These are phyloP conservation scores for Kryphioiulus occultus DNA, from an alignment of 2,888 invertebrate species.

Conservation along the genomic window DNA sequence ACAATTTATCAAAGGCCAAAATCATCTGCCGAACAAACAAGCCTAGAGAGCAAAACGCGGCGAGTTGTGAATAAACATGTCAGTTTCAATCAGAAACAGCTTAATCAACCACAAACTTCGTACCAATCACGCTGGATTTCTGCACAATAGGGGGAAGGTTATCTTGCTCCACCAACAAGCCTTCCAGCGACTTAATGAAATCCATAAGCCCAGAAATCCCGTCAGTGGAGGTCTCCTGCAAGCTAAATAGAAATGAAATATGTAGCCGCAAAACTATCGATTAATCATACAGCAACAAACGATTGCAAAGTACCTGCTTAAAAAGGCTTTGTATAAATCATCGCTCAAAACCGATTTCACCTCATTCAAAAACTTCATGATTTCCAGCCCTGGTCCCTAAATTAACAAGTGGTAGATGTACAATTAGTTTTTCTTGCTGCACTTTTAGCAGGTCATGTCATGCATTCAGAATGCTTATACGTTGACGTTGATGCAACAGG, in stretches of 20 bases:
- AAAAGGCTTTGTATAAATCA: background rate
- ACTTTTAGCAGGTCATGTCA: background rate
- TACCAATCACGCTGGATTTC: conserved; percentile 74
- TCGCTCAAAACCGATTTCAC: background rate
- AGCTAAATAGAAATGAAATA: conserved; percentile 55
- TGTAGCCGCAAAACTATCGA: background rate
- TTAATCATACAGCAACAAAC: background rate
- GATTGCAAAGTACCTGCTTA: background rate
- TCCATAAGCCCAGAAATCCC: conserved; percentile 69
- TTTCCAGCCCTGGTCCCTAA: conserved; percentile 40
- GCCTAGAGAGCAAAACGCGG: conserved; percentile 67
- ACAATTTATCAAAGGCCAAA: conserved; percentile 80
- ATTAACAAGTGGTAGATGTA: background rate
- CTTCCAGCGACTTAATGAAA: conserved; percentile 72
- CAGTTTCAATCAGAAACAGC: too few relatives aligned
- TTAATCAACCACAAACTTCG: too few relatives aligned
- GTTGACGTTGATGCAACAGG: too few relatives aligned
- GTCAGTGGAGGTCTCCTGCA: conserved; percentile 67
- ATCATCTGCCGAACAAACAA: conserved; percentile 82
- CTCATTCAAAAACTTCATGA: background rate
- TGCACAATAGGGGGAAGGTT: conserved; percentile 70
- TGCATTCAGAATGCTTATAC: too few relatives aligned
- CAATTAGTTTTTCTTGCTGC: background rate
- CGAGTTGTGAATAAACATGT: background rate
- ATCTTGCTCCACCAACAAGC: conserved; percentile 71